Base-by-base conservation (phyloP, 2,888 invertebrate species). In the Morpho achilles region DNA sequence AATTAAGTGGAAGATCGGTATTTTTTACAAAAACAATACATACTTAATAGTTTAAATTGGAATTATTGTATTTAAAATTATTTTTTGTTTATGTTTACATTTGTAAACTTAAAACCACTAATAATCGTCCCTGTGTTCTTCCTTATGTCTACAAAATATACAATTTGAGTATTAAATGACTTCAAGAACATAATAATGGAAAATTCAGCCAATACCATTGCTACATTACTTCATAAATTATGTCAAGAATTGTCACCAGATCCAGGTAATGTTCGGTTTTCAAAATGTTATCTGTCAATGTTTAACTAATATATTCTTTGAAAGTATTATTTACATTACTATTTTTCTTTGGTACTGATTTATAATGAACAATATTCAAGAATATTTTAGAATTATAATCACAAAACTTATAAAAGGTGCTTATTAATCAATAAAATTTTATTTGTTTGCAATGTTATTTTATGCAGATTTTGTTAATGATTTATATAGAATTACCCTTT, bases 231-330 rank as follows among this genome's bases (percentile, higher is more conserved):
- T 64, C 83, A 81, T 64, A 89, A 88, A 79, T 74, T 90, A 61
- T 90, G 90, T 69, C 72, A 77, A 63, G 75, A 73, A 64, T 76
- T 89, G 75, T 84, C 89, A 74, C 66, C 79, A 55, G 84, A 86
- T 72, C 84, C 87, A 82, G 90, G 89, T 86, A 69, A 52, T 53
- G 46, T 66, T 65, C 62, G 42, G 63, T 63, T 56, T 66, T 66
- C 58, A 46, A 63, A 64, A 51, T 48, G 23, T 62, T 59, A 48
- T 49, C 41, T 60, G 61, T 64, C 64, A 68, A 48, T 6, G 3
- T 23, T 51, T 8, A 50, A 8, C 1, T 39, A 32, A 43, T 51
- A 43, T 7, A 32, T 32, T 32, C 32, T 32, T 32, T 32, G 32
- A 0, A 50, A 42, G 22, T 51, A 16, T 47, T 56, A 56, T 60